Evolutionary conservation across 2,888 invertebrate species (phyloP), one percentile per base, ranked within the genome.

Genomic region (Sturmia bella): DNA sequence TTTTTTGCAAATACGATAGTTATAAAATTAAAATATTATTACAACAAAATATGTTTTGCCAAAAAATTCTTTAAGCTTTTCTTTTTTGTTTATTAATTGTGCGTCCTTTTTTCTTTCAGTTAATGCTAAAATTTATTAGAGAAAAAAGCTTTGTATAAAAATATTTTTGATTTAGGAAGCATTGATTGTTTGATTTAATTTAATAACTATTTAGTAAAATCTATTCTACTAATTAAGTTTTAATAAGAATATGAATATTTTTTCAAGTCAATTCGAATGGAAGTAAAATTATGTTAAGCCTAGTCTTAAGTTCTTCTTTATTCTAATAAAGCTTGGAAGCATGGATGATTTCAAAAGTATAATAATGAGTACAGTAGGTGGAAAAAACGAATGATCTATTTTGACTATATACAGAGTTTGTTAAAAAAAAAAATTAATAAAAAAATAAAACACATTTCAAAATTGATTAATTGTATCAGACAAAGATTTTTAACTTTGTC

Each of bases 71-170:
- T n/a, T n/a, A n/a, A n/a, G n/a, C n/a, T n/a, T n/a, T n/a, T n/a
- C n/a, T n/a, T n/a, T n/a, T n/a, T n/a, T n/a, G n/a, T n/a, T n/a
- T n/a, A n/a, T n/a, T n/a, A n/a, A n/a, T n/a, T n/a, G n/a, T n/a
- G n/a, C n/a, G n/a, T n/a, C n/a, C n/a, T n/a, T n/a, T n/a, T n/a
- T n/a, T n/a, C n/a, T n/a, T n/a, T n/a, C n/a, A n/a, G n/a, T n/a
- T n/a, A 54, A 11, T 48, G 2, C 32, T 15, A 39, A 66, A 37
- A 6, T 57, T 69, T 54, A 9, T 37, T 72, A 66, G 32, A 32
- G 54, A 68, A 72, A 80, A 81, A 77, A 84, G 72, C 78, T 79
- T 63, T 70, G 70, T 75, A 83, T 76, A 83, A 83, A 83, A 82
- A 83, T 80, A 76, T 70, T 66, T 66, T 76, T 43, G 39, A 21